Evolutionary conservation across 2,797 vertebrate species (phyloP).

Genomic region (Spondyliosoma cantharus): DNA sequence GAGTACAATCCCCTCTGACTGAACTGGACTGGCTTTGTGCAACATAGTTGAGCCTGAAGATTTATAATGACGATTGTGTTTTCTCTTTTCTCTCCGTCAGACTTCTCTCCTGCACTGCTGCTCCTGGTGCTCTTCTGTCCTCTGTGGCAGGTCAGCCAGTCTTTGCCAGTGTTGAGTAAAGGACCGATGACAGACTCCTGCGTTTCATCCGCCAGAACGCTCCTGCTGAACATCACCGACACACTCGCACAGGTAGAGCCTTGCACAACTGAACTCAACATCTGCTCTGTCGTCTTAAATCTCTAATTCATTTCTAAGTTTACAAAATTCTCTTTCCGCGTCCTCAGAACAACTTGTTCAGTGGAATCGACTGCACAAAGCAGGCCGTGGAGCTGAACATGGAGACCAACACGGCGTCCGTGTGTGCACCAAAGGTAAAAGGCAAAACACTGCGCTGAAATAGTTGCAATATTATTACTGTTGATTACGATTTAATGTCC

Average conservation of each 20-base stretch:
- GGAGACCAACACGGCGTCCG: constrained; percentile 60
- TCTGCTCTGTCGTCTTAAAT: not conserved
- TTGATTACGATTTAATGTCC: not conserved
- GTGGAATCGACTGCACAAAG: constrained; percentile 74
- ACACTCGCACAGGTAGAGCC: constrained; percentile 60
- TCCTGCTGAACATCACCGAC: constrained; percentile 71
- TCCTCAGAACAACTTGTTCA: constrained; percentile 76
- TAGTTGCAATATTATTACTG: not conserved
- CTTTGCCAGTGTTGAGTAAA: constrained; percentile 49
- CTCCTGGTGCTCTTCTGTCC: constrained; percentile 58
- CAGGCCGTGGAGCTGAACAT: constrained; percentile 70
- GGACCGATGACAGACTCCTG: constrained; percentile 52
- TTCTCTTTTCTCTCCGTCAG: constrained; percentile 32
- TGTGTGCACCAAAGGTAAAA: constrained; percentile 77
- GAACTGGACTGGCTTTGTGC: not conserved
- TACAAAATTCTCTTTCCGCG: not conserved
- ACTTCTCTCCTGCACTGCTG: constrained; percentile 53
- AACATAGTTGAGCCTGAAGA: not conserved
- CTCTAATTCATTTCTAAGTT: not conserved
- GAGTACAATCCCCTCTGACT: constrained; percentile 60
- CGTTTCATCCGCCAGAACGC: constrained; percentile 41
- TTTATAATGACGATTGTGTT: not conserved
- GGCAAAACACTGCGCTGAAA: not conserved
- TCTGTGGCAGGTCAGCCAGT: constrained; percentile 51
- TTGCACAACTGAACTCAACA: not conserved